Conservation (phyloP, 2,888 invertebrate species). For the Amaurobius ferox region DNA sequence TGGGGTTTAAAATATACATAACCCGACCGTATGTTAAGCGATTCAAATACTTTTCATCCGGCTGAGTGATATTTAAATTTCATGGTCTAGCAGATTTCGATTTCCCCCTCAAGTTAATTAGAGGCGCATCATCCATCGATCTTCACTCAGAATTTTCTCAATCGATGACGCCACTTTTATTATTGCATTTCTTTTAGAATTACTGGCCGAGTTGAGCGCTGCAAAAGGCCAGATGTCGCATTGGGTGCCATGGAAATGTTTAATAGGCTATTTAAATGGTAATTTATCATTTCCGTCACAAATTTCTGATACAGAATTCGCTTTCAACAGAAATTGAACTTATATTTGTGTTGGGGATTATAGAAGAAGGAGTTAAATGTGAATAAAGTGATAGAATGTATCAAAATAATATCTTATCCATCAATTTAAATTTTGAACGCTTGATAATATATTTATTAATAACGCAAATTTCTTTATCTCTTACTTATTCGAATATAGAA, state of each 20-base stretch:
- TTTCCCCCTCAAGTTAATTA: not conserved
- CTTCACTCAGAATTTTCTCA: not conserved
- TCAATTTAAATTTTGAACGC: too few species aligned
- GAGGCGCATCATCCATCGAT: not conserved
- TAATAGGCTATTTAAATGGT: not conserved
- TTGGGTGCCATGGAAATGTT: not conserved
- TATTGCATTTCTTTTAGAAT: not conserved
- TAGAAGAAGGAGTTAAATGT: too few species aligned
- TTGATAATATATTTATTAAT: too few species aligned
- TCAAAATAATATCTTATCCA: too few species aligned
- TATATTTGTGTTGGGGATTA: too few species aligned
- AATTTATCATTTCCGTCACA: not conserved
- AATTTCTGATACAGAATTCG: too few species aligned
- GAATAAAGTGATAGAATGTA: too few species aligned
- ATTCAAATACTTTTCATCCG: not conserved
- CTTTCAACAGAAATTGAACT: too few species aligned
- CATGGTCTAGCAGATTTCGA: constrained; percentile 5
- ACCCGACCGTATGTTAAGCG: not conserved
- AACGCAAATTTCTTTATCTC: too few species aligned
- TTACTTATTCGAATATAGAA: too few species aligned
- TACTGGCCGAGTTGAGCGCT: not conserved
- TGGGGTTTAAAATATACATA: not conserved
- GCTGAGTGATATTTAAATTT: not conserved
- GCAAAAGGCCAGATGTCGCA: not conserved
- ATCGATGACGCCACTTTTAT: not conserved